Evolutionary conservation across 2,797 vertebrate genomes (phyloP), one percentile per base, ranked within the genome.

Genomic region (Fistularia tabacaria): DNA sequence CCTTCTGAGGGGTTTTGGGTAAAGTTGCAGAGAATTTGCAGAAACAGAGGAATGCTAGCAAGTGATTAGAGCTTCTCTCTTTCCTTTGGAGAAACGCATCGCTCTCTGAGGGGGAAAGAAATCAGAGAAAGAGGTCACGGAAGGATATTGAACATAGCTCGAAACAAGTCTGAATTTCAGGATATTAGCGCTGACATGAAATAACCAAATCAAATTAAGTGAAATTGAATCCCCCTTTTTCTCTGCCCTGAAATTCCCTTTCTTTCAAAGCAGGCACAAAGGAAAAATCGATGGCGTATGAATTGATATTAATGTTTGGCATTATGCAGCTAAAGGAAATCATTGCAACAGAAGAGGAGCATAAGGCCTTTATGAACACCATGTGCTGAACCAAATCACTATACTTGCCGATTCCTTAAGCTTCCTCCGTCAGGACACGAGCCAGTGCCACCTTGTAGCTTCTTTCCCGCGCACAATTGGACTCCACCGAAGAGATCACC

Each of bases 261-360:
- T 75, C 66, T 57, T 79, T 73, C 66, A 76, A 80, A 76, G 73
- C 52, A 74, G 74, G 52, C 71, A 49, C 64, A 52, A 36, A 72
- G 79, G 75, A 83, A 76, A 82, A 89, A 90, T 90, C 86, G 66
- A 90, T 90, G 86, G 53, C 49, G 71, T 69, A 68, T 46, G 71
- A 85, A 88, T 84, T 88, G 88, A 90, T 90, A 90, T 88, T 89
- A 90, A 89, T 90, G 86, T 84, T 84, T 40, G 51, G 79, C 69
- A 82, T 86, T 85, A 85, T 82, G 76, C 65, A 51, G 83, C 76
- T 47, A 86, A 87, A 89, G 88, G 69, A 88, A 90, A 91, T 88
- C 82, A 84, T 15, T 70, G 75, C 66, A 80, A 73, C 71, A 81
- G 75, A 83, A 25, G 68, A 65, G 64, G 72, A 78, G 76, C 77